Evolutionary conservation across 2,888 invertebrate genomes (phyloP).

Genomic region (Philaethria dido): DNA sequence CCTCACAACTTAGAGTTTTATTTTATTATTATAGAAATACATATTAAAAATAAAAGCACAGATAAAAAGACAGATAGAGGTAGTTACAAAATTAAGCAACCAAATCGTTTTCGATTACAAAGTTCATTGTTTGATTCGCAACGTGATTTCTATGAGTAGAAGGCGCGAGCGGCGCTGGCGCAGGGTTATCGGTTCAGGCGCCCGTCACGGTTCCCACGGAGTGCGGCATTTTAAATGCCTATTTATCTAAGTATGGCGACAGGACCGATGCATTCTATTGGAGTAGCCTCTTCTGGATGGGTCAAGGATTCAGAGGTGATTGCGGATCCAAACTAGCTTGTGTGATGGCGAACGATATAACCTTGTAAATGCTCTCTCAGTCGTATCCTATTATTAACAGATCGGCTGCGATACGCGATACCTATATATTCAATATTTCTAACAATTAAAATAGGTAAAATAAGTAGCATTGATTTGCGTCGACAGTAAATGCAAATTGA

Average conservation of each 20-base stretch:
- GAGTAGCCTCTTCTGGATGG: slow-evolving; percentile 83
- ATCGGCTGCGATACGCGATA: slow-evolving; percentile 29
- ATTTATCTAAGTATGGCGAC: slow-evolving; percentile 78
- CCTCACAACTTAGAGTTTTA: slow-evolving; percentile 59
- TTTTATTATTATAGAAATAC: slow-evolving; percentile 59
- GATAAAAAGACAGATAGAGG: slow-evolving; percentile 73
- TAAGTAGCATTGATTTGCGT: slow-evolving; percentile 28
- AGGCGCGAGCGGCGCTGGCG: slow-evolving; percentile 52
- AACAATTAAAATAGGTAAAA: slow-evolving; percentile 29
- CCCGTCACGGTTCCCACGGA: slow-evolving; percentile 80
- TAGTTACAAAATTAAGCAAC: slow-evolving; percentile 78
- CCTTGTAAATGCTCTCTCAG: slow-evolving; percentile 69
- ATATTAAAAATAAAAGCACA: slow-evolving; percentile 75
- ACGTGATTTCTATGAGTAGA: slow-evolving; percentile 51
- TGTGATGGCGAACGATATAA: slow-evolving; percentile 65
- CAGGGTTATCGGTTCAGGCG: slow-evolving; percentile 66
- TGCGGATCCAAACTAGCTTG: slow-evolving; percentile 73
- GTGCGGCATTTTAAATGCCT: slow-evolving; percentile 82
- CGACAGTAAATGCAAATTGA: slow-evolving; percentile 33
- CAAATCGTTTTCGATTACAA: slow-evolving; percentile 75
- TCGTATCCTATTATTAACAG: slow-evolving; percentile 69
- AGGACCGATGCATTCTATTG: slow-evolving; percentile 75
- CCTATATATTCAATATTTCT: slow-evolving; percentile 28
- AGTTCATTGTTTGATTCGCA: slow-evolving; percentile 76
- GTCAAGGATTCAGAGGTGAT: slow-evolving; percentile 80